A percentile compares a stretch with the other conserved stretches of the same genome.
These are phyloP conservation scores for Tylochromis polylepis DNA, from an alignment of 2,113 vertebrate genomes.

Conservation along the genomic window DNA sequence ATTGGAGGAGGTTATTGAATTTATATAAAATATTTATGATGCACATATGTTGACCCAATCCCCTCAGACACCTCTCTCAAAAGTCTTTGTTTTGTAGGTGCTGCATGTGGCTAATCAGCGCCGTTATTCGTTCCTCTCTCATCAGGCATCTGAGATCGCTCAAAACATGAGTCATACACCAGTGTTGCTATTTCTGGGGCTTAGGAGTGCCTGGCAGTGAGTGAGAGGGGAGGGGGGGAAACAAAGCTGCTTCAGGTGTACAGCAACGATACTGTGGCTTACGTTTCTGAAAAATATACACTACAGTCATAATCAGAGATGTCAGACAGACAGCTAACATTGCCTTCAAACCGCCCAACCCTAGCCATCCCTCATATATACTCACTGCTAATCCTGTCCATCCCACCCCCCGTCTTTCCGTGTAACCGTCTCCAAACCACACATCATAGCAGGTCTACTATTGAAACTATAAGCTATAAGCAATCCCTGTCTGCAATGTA, in stretches of 20 bases:
- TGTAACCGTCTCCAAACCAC: not conserved
- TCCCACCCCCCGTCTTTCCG: not conserved
- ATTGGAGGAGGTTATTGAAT: not conserved
- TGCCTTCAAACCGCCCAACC: not conserved
- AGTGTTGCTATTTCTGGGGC: conserved; percentile 62
- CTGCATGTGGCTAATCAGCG: conserved; percentile 26
- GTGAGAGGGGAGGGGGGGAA: conserved; percentile 6
- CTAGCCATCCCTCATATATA: not conserved
- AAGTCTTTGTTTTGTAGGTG: not conserved
- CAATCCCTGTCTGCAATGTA: not conserved
- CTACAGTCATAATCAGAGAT: not conserved
- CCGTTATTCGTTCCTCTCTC: conserved; percentile 20
- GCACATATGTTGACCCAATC: not conserved
- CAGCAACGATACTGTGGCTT: not conserved
- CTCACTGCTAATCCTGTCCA: not conserved
- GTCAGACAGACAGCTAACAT: not conserved
- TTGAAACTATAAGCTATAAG: not conserved
- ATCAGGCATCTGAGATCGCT: conserved; percentile 14
- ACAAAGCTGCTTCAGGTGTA: conserved; percentile 30
- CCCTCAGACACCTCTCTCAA: not conserved
- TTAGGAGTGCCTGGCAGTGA: conserved; percentile 31
- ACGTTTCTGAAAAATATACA: not conserved
- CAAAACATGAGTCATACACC: conserved; percentile 60
- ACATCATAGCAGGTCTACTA: not conserved
- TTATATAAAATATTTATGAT: not conserved